Evolutionary conservation across 2,888 invertebrate species (phyloP), one percentile per base, ranked within the genome.

Genomic region (Oasisia sp.): DNA sequence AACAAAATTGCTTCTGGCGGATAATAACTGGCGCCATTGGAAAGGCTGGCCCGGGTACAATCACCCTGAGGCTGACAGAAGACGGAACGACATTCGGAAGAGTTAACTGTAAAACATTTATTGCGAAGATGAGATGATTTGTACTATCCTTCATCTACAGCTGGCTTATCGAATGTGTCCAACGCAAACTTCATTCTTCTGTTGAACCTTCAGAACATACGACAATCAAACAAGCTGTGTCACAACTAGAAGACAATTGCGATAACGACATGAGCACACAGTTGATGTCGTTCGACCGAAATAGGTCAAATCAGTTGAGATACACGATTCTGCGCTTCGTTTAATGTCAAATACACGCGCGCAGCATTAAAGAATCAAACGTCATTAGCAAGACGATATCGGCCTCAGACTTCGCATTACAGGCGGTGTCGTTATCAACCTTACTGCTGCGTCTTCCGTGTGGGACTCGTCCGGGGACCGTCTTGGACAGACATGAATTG

Each of bases 401-500:
- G 0, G n/a, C 74, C 74, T 27, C 74, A 27, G 58, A 58, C 12
- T 58, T 19, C 19, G 58, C 58, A 58, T 58, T 58, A 74, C 5
- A 74, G 74, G 74, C 74, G 74, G 74, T 74, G n/a, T 74, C 74
- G 74, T 74, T 74, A n/a, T 74, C 74, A 74, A 74, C 74, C n/a
- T 74, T 74, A 74, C 27, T 74, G 74, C 19, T 3, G 27, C 74
- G 74, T 27, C 27, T 74, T 74, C 74, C 74, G 5, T 19, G 74
- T 1, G 74, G 74, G 27, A 74, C 74, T 74, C n/a, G 74, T 74
- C 74, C 27, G 7, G 19, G 74, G 19, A 74, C 19, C 74, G 27
- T 7, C 27, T 3, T 27, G 27, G 74, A 74, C 74, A 74, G 27
- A 74, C 74, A 74, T 0, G 74, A 74, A 27, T 27, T 19, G 74